Conservation (phyloP, 2,113 vertebrate genomes). For the Oreochromis tanganicae region DNA sequence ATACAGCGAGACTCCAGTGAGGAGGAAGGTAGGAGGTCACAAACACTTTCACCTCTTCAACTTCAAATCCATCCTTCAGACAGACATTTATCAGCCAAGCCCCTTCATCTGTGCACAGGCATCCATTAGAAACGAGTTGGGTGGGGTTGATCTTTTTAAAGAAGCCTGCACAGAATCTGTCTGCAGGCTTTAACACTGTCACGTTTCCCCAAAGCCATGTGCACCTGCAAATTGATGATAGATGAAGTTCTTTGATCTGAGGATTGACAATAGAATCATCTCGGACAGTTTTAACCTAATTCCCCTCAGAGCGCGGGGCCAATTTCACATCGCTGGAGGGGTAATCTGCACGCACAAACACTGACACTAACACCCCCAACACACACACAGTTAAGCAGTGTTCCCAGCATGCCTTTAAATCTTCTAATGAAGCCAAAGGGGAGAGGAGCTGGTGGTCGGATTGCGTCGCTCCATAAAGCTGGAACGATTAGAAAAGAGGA, state of each 20-base stretch:
- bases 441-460: conserved; percentile 3
- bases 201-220: conserved; percentile 11
- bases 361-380: conserved; percentile 1
- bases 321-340: conserved; percentile 55
- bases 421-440: conserved; percentile 45
- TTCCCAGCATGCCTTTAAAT: conserved; percentile 41
- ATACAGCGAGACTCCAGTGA: conserved; percentile 77
- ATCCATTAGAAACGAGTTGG: not conserved
- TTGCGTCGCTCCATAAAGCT: not conserved
- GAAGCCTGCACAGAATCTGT: not conserved
- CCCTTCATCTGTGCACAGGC: conserved; percentile 1
- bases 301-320: conserved; percentile 33
- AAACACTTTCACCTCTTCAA: not conserved
- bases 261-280: conserved; percentile 37
- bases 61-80: not conserved
- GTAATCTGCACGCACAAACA: conserved; percentile 18
- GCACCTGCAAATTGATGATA: conserved; percentile 22
- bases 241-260: conserved; percentile 48
- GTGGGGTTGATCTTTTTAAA: conserved; percentile 15
- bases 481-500: not conserved
- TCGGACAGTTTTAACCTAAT: conserved; percentile 60
- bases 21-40: conserved; percentile 72
- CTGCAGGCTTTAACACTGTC: not conserved
- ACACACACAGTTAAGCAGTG: conserved; percentile 3
- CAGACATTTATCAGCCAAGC: not conserved